Percentiles rank a stretch among this genome's conserved stretches.
phyloP scores from a whole-genome alignment of 23 tunicate species.

The Trididemnum nubilum region DNA sequence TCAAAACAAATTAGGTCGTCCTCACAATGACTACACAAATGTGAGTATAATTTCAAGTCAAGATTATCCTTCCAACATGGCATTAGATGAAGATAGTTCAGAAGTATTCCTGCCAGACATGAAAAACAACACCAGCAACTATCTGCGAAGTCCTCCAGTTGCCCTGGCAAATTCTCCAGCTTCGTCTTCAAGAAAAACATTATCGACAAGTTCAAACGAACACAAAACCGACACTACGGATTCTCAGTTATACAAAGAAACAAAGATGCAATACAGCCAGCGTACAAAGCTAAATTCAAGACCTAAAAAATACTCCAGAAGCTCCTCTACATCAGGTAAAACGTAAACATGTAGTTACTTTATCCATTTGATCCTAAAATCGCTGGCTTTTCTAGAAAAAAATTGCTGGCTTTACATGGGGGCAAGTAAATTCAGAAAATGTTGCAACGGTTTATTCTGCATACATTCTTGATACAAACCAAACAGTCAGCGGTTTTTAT shows the following conservation, averaged over 20 bases:
- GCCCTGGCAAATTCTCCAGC: neutral
- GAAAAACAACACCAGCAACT: too few relatives aligned
- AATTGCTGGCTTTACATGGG: too few relatives aligned
- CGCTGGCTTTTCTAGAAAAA: neutral
- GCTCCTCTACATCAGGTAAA: conserved; percentile 9
- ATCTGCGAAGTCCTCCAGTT: neutral
- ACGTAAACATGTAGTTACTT: too few relatives aligned
- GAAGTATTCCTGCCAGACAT: neutral
- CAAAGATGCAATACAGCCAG: neutral
- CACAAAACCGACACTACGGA: too few relatives aligned
- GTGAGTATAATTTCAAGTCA: neutral
- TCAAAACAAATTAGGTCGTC: neutral
- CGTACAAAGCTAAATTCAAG: too few relatives aligned
- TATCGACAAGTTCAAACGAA: too few relatives aligned
- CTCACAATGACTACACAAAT: neutral
- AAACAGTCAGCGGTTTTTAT: too few relatives aligned
- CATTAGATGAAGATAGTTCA: conserved; percentile 8
- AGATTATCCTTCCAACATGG: conserved; percentile 36
- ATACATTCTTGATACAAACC: too few relatives aligned
- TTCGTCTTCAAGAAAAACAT: neutral
- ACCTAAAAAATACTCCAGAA: neutral
- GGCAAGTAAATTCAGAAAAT: too few relatives aligned
- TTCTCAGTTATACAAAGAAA: too few relatives aligned
- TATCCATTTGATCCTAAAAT: too few relatives aligned
- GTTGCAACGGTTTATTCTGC: too few relatives aligned